phyloP scores from a whole-genome alignment of 2,113 vertebrate genomes.

The Chauna torquata region DNA sequence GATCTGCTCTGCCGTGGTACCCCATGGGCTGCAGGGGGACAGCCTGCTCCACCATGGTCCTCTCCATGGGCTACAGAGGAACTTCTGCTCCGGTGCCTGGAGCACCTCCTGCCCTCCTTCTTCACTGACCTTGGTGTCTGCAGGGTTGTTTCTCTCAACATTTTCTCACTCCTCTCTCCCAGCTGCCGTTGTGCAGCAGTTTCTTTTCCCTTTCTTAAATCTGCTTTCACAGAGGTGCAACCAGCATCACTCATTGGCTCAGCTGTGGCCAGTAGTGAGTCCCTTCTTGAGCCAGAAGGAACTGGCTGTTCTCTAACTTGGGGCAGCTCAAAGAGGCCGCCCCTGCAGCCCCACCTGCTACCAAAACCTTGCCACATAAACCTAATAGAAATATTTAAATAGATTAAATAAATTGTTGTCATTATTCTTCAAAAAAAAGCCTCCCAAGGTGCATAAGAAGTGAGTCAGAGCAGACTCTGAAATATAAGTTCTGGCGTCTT shows the following conservation, averaged over 20 bases:
- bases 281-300: too few species aligned
- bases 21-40: too few species aligned
- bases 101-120: not conserved
- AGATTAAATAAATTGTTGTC: not conserved
- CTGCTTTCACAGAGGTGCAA: too few species aligned
- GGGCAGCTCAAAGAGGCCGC: too few species aligned
- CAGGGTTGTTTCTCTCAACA: not conserved
- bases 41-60: too few species aligned
- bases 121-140: not conserved
- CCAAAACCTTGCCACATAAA: too few species aligned
- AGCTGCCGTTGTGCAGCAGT: not conserved
- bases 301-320: too few species aligned
- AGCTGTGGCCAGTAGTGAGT: too few species aligned
- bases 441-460: not conserved
- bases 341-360: too few species aligned
- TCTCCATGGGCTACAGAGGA: not conserved
- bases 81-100: not conserved
- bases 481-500: not conserved
- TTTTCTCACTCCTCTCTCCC: not conserved
- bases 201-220: too few species aligned
- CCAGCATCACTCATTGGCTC: too few species aligned
- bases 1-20: too few species aligned
- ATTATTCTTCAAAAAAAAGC: not conserved
- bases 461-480: not conserved
- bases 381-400: not conserved